Percentiles rank a stretch among this genome's conserved stretches.
phyloP scores from a whole-genome alignment of 2,797 vertebrate species.

The Poeciliopsis paucimaculata region DNA sequence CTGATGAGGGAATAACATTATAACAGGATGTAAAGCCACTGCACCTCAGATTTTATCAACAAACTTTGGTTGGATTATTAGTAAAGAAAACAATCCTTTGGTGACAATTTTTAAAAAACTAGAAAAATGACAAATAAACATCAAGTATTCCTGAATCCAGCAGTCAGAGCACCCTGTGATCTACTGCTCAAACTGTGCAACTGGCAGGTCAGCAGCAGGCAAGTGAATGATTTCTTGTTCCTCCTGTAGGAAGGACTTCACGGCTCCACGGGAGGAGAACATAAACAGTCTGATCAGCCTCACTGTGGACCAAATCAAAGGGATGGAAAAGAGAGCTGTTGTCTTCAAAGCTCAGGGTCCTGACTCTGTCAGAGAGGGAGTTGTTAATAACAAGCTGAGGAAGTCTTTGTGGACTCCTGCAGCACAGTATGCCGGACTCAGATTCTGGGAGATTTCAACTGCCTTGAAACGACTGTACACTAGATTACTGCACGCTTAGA shows the following conservation, averaged over 20 bases:
- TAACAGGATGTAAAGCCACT: too few species aligned
- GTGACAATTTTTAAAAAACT: neutral
- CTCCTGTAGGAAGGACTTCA: constrained; percentile 18
- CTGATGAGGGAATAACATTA: too few species aligned
- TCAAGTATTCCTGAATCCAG: too few species aligned
- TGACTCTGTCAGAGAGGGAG: constrained; percentile 14
- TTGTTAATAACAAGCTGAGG: constrained; percentile 11
- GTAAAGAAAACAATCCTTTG: neutral
- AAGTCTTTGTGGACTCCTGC: neutral
- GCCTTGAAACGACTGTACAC: neutral
- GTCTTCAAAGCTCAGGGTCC: constrained; percentile 17
- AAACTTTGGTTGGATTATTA: neutral
- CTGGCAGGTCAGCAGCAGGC: constrained; percentile 14
- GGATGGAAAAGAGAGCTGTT: constrained; percentile 10
- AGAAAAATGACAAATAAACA: neutral
- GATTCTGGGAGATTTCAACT: neutral
- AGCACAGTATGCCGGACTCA: neutral
- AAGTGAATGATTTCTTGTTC: constrained; percentile 18
- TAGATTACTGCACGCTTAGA: neutral
- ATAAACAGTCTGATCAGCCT: constrained; percentile 29
- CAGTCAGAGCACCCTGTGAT: constrained; percentile 1
- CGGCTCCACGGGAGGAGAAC: constrained; percentile 14
- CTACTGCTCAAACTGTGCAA: constrained; percentile 14
- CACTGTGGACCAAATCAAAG: constrained; percentile 28
- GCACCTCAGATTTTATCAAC: neutral